These are phyloP conservation scores for Tetramorium parvispinum DNA, from an alignment of 1,140 invertebrate genomes.

Conservation along the genomic window DNA sequence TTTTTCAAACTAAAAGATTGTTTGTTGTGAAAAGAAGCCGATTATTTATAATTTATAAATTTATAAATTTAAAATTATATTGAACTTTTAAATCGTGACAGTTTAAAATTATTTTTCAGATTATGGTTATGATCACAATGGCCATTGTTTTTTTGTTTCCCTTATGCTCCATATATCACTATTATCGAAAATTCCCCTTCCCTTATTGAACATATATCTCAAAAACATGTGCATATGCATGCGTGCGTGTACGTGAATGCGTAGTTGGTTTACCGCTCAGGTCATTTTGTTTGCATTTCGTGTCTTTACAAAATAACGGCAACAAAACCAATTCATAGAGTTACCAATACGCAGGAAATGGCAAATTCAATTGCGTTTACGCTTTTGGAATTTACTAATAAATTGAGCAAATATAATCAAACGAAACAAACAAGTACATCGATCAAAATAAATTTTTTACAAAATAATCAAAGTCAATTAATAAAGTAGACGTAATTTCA, in stretches of 20 bases:
- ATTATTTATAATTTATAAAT: too few species aligned
- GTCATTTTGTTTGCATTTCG: conserved; percentile 10
- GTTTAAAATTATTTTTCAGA: not conserved
- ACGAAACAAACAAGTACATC: not conserved
- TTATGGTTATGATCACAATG: not conserved
- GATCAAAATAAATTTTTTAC: not conserved
- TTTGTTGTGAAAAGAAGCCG: too few species aligned
- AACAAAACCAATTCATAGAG: conserved; percentile 10
- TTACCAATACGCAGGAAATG: conserved; percentile 5
- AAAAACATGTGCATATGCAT: not conserved
- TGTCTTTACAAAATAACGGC: conserved; percentile 33
- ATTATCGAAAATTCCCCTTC: not conserved
- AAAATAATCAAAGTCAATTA: not conserved
- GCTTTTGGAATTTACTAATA: conserved; percentile 15
- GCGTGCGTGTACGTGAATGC: not conserved
- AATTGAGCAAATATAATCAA: conserved; percentile 10
- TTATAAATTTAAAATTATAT: too few species aligned
- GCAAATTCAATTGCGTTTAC: conserved; percentile 26
- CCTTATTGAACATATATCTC: not conserved
- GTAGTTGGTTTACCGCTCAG: not conserved
- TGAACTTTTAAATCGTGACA: not conserved
- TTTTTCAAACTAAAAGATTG: not conserved
- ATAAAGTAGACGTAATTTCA: not conserved
- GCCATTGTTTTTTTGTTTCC: not conserved
- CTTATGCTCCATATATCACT: not conserved